Base-by-base conservation (phyloP, 2,888 invertebrate species). In the Leptinotarsa tumamoca region DNA sequence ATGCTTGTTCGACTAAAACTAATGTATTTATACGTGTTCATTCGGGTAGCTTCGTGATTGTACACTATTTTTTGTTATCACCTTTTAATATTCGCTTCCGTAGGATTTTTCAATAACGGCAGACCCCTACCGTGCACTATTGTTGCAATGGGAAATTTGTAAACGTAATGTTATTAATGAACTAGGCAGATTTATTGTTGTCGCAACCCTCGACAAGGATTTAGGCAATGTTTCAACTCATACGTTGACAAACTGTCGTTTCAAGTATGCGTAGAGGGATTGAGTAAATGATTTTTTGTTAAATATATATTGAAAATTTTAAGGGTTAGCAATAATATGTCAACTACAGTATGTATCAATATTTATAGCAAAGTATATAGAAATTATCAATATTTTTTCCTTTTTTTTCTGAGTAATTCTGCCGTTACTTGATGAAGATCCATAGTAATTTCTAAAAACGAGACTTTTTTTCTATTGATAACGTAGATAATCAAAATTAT, bases 1-100 rank as follows among this genome's bases (percentile, higher is more conserved):
- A 77, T 80, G 80, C 82, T 14, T 86, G 82, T 83, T 87, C 87
- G 83, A 85, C 87, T 86, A 87, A 86, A 84, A 86, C 85, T 87
- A 87, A 87, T 87, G 82, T 84, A 85, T 84, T 86, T 86, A 85
- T 85, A 81, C 81, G 80, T 82, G 84, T 81, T 82, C 85, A 82
- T 77, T 82, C 82, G 80, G 71, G 75, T 78, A 77, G 74, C 74
- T 80, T 82, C 80, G 77, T 77, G 76, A 78, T 77, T 78, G 67
- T 76, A 71, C 73, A 74, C 72, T 70, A 76, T 78, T 78, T 80
- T 82, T 83, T 83, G 83, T 82, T 81, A 82, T 82, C 82, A 78
- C 82, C 80, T 81, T 79, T 83, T 80, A 80, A 80, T 80, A 74
- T 58, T 70, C 58, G 69, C 69, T 69, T 54, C 69, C 69, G 69